These are phyloP conservation scores for Sclerodermus sp. DNA, from an alignment of 2,888 invertebrate species.

Conservation along the genomic window DNA sequence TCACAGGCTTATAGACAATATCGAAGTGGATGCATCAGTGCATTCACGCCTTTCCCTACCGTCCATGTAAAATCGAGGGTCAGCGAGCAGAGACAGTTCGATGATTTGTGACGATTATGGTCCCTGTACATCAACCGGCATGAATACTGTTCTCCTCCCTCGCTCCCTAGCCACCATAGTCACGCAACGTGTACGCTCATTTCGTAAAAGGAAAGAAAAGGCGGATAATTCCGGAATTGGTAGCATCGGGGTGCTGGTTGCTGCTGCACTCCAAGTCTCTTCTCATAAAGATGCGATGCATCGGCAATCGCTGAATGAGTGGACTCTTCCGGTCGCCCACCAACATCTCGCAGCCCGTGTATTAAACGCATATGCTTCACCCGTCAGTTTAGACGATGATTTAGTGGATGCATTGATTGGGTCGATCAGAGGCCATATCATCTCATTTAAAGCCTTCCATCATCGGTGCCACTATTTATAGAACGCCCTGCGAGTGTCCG, in stretches of 20 bases:
- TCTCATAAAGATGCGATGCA: constrained; percentile 51
- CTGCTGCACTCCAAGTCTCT: constrained; percentile 9
- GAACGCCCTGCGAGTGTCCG: constrained; percentile 29
- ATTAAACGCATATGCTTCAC: constrained; percentile 43
- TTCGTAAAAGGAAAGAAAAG: too few relatives aligned
- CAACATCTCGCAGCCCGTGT: constrained; percentile 32
- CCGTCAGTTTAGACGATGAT: constrained; percentile 58
- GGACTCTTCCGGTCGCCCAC: constrained; percentile 57
- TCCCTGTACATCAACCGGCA: too few relatives aligned
- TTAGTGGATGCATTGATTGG: constrained; percentile 58
- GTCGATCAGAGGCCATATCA: constrained; percentile 56
- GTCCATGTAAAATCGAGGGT: constrained; percentile 4
- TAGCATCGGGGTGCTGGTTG: constrained; percentile 18
- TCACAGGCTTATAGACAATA: too few relatives aligned
- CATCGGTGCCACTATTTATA: constrained; percentile 56
- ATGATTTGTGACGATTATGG: constrained; percentile 11
- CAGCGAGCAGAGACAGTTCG: background rate
- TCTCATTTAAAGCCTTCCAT: constrained; percentile 55
- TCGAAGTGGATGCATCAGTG: too few relatives aligned
- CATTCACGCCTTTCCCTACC: too few relatives aligned
- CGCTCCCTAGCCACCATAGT: too few relatives aligned
- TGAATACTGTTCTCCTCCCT: too few relatives aligned
- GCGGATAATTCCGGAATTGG: too few relatives aligned
- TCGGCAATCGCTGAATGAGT: constrained; percentile 56
- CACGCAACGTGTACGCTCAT: too few relatives aligned